phyloP scores from a whole-genome alignment of 2,888 invertebrate species.

The Cheilosia grossa region DNA sequence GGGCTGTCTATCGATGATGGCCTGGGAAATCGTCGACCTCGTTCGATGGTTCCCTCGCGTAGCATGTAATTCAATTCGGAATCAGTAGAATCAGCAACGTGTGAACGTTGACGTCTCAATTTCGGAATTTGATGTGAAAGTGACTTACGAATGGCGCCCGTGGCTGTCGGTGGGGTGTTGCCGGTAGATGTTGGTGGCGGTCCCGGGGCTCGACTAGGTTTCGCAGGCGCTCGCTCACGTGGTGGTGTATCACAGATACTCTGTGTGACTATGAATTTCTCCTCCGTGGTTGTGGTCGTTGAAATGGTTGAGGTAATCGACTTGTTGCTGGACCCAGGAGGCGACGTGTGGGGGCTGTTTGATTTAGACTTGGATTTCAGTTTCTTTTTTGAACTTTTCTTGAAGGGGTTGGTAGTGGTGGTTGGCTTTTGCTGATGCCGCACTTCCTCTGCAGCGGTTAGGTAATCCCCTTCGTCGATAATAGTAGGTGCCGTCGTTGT shows the following conservation, averaged over 20 bases:
- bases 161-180: constrained; percentile 69
- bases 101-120: constrained; percentile 65
- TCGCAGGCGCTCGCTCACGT: constrained; percentile 81
- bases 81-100: constrained; percentile 67
- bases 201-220: constrained; percentile 79
- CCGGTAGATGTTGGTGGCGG: constrained; percentile 31
- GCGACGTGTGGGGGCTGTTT: constrained; percentile 30
- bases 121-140: constrained; percentile 65
- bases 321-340: constrained; percentile 46
- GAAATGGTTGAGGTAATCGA: constrained; percentile 62
- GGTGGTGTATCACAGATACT: constrained; percentile 82
- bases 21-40: constrained; percentile 81
- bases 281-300: constrained; percentile 77
- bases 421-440: constrained; percentile 36
- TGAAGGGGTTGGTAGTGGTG: constrained; percentile 36
- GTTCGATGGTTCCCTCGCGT: constrained; percentile 77
- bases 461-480: constrained; percentile 58
- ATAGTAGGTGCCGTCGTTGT: constrained; percentile 14
- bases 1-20: constrained; percentile 73
- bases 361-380: constrained; percentile 74
- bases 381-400: constrained; percentile 73
- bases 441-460: constrained; percentile 44
- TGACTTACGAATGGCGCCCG: constrained; percentile 76
- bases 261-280: constrained; percentile 80
- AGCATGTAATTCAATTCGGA: constrained; percentile 78